Conservation (phyloP, 2,888 invertebrate species). For the Thecocarcelia acutangulata region DNA sequence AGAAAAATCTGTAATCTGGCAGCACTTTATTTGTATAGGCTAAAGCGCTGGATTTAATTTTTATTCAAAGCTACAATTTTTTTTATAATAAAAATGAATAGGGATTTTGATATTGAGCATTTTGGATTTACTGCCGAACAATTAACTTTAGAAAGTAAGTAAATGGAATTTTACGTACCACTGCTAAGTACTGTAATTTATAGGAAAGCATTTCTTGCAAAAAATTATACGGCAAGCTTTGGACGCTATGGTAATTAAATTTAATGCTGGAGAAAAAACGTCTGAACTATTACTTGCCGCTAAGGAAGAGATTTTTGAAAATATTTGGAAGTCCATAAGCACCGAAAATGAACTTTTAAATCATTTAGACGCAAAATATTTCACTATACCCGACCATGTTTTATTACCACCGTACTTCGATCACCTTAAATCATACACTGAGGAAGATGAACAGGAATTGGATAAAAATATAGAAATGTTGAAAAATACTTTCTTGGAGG, state of each 20-base stretch:
- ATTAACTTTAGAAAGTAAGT: constrained; percentile 73
- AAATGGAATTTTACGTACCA: background rate
- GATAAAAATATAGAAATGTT: constrained; percentile 70
- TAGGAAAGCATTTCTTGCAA: constrained; percentile 73
- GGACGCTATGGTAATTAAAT: constrained; percentile 66
- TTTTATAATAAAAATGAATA: constrained; percentile 69
- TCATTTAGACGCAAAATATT: constrained; percentile 73
- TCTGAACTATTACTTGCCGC: constrained; percentile 65
- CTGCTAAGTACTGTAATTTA: background rate
- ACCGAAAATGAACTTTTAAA: constrained; percentile 70
- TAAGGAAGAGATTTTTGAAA: constrained; percentile 71
- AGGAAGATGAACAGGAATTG: constrained; percentile 72
- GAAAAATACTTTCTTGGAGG: constrained; percentile 74
- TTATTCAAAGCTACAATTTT: too few species aligned
- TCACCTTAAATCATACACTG: constrained; percentile 72
- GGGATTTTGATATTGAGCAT: constrained; percentile 75
- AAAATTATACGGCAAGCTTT: constrained; percentile 70
- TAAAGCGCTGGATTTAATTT: background rate
- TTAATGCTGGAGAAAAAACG: constrained; percentile 69
- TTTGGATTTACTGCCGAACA: constrained; percentile 74
- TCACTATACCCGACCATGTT: constrained; percentile 77
- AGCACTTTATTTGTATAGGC: too few species aligned
- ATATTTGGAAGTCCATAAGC: constrained; percentile 72
- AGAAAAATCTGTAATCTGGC: too few species aligned
- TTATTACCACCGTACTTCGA: constrained; percentile 74